Evolutionary conservation across 2,113 vertebrate species (phyloP).

Genomic region (Mus pahari): DNA sequence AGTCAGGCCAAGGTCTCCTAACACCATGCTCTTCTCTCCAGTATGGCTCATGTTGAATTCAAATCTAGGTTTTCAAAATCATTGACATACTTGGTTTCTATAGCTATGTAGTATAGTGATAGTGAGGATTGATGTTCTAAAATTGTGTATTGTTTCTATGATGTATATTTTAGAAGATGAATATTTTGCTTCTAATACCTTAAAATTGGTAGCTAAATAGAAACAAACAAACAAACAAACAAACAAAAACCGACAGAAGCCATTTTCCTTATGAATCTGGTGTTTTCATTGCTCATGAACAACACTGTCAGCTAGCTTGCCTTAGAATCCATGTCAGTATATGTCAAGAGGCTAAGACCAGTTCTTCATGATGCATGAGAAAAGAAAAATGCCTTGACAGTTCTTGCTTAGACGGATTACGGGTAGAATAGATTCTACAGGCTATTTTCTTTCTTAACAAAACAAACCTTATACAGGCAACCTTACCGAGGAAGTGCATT

Average conservation of each 20-base stretch:
- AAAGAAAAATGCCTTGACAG: background rate
- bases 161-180: background rate
- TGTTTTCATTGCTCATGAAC: background rate
- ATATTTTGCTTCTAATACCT: background rate
- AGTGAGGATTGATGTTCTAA: background rate
- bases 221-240: no score
- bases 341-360: background rate
- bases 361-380: no score
- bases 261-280: background rate
- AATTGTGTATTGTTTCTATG: background rate
- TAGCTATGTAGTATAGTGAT: background rate
- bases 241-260: background rate
- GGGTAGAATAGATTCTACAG: background rate
- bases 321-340: background rate
- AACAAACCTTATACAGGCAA: background rate
- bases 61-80: conserved; percentile 16
- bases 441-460: background rate
- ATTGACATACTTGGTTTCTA: background rate
- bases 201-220: background rate
- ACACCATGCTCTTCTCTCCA: background rate
- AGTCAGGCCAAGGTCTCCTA: background rate
- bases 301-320: background rate
- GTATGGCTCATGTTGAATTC: background rate
- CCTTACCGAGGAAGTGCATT: background rate
- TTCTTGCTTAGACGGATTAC: background rate